phyloP scores from a whole-genome alignment of 2,113 vertebrate genomes.

The Scopus umbretta region DNA sequence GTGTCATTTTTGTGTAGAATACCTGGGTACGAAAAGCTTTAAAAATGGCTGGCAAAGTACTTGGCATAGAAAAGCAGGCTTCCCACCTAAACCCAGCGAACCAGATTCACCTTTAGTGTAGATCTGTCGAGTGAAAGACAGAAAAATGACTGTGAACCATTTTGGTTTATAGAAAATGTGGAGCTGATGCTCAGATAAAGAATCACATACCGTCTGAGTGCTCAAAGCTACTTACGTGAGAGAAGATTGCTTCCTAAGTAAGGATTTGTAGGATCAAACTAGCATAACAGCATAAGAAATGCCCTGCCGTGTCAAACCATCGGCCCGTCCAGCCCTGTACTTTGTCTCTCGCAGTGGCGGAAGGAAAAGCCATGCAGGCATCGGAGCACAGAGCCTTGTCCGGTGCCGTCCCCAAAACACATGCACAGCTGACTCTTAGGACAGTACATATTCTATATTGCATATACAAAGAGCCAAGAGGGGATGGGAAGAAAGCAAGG shows the following conservation, averaged over 20 bases:
- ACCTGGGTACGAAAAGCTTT: background rate
- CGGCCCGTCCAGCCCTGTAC: rapidly evolving
- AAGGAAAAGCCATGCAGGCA: background rate
- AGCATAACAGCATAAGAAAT: background rate
- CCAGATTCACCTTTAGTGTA: background rate
- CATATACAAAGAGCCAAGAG: background rate
- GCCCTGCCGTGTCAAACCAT: background rate
- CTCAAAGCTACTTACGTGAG: background rate
- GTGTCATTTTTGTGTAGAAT: background rate
- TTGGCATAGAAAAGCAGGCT: background rate
- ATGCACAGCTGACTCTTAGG: background rate
- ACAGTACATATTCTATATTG: no score
- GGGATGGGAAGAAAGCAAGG: background rate
- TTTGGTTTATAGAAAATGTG: background rate
- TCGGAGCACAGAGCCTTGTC: background rate
- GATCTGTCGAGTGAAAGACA: background rate
- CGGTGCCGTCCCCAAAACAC: background rate
- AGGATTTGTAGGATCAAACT: constrained; percentile 13
- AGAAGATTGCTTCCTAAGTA: constrained; percentile 13
- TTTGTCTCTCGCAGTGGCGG: background rate
- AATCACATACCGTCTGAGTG: background rate
- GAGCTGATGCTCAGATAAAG: background rate
- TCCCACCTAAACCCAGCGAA: background rate
- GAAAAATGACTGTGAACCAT: background rate
- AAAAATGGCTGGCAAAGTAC: background rate